These are phyloP conservation scores for Notarius lentiginosus DNA, from an alignment of 2,113 vertebrate genomes.

Conservation along the genomic window DNA sequence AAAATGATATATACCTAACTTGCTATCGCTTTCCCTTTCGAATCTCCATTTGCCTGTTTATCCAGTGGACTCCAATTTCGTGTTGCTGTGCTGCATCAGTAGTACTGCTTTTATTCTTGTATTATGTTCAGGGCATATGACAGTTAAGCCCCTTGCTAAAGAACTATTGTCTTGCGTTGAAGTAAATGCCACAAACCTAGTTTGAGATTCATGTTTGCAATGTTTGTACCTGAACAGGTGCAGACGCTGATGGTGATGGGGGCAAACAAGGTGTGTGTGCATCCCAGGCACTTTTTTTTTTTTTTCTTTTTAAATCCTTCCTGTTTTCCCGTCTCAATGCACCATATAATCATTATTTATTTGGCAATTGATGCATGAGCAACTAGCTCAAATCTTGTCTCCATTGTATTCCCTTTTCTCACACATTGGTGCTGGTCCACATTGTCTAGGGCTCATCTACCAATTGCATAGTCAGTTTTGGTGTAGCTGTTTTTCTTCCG, in stretches of 20 bases:
- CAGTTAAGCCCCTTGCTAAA: not conserved
- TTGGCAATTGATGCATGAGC: not conserved
- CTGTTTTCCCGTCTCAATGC: not conserved
- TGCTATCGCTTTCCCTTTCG: conserved; percentile 26
- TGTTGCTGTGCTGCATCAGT: conserved; percentile 22
- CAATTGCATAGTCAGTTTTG: not conserved
- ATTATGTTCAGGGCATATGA: conserved; percentile 3
- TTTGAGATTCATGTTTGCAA: conserved; percentile 48
- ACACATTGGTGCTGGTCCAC: not conserved
- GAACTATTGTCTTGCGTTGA: conserved; percentile 25
- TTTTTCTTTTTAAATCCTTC: not conserved
- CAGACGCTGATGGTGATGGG: conserved; percentile 77
- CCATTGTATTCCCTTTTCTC: not conserved
- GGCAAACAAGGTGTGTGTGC: conserved; percentile 68
- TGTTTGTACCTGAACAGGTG: conserved; percentile 78
- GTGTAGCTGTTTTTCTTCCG: not conserved
- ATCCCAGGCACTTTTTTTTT: conserved; percentile 21
- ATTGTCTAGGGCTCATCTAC: not conserved
- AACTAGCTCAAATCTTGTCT: not conserved
- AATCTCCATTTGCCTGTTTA: conserved; percentile 3
- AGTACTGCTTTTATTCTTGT: conserved; percentile 8
- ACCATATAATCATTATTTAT: not conserved
- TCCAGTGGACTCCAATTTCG: not conserved
- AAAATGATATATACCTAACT: conserved; percentile 42
- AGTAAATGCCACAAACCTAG: conserved; percentile 13